Percentiles rank a stretch among this genome's conserved stretches.
These are phyloP conservation scores for Adela reaumurella DNA, from an alignment of 2,888 invertebrate species.

Conservation along the genomic window DNA sequence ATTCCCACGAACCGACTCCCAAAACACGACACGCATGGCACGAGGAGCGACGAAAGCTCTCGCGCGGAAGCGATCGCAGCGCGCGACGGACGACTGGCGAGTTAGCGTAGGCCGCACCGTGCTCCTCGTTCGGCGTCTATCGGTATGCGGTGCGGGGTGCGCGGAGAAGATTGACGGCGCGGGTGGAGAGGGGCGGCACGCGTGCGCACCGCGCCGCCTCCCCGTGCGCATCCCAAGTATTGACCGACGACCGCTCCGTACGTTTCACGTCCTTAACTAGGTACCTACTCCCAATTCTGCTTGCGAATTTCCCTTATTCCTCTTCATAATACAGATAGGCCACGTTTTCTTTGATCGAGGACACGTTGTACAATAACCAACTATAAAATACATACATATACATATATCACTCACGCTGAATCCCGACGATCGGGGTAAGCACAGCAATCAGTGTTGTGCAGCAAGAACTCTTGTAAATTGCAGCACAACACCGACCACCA, in stretches of 20 bases:
- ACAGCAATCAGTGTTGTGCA: too few relatives aligned
- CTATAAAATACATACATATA: too few relatives aligned
- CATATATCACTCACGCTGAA: too few relatives aligned
- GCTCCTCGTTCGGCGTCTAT: not conserved
- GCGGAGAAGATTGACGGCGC: conserved; percentile 21
- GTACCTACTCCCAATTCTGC: conserved; percentile 38
- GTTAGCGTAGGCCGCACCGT: conserved; percentile 35
- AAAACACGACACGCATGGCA: conserved; percentile 50
- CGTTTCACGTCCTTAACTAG: conserved; percentile 54
- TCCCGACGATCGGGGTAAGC: too few relatives aligned
- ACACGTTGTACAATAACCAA: too few relatives aligned
- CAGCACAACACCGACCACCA: too few relatives aligned
- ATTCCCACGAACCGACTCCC: not conserved
- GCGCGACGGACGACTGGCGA: conserved; percentile 50
- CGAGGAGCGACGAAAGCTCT: conserved; percentile 27
- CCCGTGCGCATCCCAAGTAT: conserved; percentile 31
- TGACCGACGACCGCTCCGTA: conserved; percentile 55
- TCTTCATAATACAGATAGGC: conserved; percentile 13
- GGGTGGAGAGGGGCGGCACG: conserved; percentile 29
- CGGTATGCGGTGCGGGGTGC: conserved; percentile 15
- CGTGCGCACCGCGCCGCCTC: conserved; percentile 42
- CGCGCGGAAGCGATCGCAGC: conserved; percentile 44
- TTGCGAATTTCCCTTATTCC: conserved; percentile 48
- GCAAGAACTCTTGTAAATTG: too few relatives aligned
- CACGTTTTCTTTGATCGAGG: too few relatives aligned